Evolutionary conservation across 2,797 vertebrate genomes (phyloP), one percentile per base, ranked within the genome.

Genomic region (Gallinago stenura): DNA sequence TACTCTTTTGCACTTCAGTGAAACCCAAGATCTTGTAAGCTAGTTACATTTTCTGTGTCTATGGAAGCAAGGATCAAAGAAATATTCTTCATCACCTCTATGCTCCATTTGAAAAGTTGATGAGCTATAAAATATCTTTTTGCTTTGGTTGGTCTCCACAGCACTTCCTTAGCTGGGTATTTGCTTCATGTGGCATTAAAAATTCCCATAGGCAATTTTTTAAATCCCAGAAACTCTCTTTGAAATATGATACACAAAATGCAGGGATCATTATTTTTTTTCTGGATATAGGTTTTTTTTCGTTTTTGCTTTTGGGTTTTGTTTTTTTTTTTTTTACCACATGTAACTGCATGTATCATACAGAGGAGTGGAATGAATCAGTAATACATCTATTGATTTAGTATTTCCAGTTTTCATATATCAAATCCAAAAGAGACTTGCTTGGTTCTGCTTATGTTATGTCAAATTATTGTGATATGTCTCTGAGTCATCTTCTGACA

Each of bases 41-140:
- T 62, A 88, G 37, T 75, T 83, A 21, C 68, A 65, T 96, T 76
- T 93, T 73, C 68, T 89, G 14, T 83, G 51, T 84, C 57, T 93
- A 3, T 71, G 51, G 73, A 93, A 88, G 46, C 20, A 51, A 43
- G 88, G 87, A 93, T 94, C 70, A 93, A 87, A 95, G 28, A 95
- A 95, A 77, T 73, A 78, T 56, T 91, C 70, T 93, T 91, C 71
- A 81, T 86, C 73, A 84, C 60, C 79, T 83, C 80, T 79, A 15
- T 54, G 73, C 78, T 92, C 90, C 78, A 10, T 87, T 97, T 89
- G 48, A 93, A 94, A 84, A 92, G 73, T 7, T 85, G 86, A 96
- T 96, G 97, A 94, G 18, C 62, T 96, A 72, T 69, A 93, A 82
- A 84, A 86, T 57, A 56, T 81, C 30, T 95, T 83, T 69, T 94